Evolutionary conservation across 2,797 vertebrate genomes (phyloP), one percentile per base, ranked within the genome.

Genomic region (Setipinna tenuifilis): DNA sequence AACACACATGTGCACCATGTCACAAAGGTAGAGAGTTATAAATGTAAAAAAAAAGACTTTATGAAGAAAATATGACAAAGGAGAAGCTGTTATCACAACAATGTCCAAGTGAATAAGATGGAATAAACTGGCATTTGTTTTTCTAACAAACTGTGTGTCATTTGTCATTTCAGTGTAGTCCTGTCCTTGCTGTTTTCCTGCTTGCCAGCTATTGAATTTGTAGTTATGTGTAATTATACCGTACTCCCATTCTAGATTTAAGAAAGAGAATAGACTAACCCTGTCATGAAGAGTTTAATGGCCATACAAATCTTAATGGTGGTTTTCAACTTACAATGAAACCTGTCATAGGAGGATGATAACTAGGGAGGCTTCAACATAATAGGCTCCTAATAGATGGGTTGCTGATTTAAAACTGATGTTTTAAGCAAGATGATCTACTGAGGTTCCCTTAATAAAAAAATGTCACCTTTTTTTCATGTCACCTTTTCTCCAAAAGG

Each of bases 11-110:
- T 92, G 93, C 93, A 93, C 91, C 92, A 94, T 92, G 93, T 95
- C 93, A 90, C 92, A 93, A 91, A 93, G 90, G 90, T 91, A 93
- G 92, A 91, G 93, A 75, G 68, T 88, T 89, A 91, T 92, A 91
- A 91, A 91, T 92, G 94, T 93, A 75, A 94, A 75, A 75, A 31
- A 93, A 94, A 94, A 95, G 91, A 93, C 86, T 87, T 92, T 93
- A 94, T 94, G 92, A 93, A 87, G 86, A 93, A 59, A 46, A 89
- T 85, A 86, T 82, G 81, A 31, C 54, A 82, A 83, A 83, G 54
- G 48, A 59, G 25, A 75, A 75, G 31, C 68, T 75, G 68, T 75
- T 89, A 89, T 87, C 83, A 87, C 85, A 88, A 86, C 82, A 87
- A 41, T 84, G 87, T 84, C 82, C 86, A 80, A 90, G 58, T 87